Conservation (phyloP, 2,797 vertebrate species). For the Coluber constrictor region DNA sequence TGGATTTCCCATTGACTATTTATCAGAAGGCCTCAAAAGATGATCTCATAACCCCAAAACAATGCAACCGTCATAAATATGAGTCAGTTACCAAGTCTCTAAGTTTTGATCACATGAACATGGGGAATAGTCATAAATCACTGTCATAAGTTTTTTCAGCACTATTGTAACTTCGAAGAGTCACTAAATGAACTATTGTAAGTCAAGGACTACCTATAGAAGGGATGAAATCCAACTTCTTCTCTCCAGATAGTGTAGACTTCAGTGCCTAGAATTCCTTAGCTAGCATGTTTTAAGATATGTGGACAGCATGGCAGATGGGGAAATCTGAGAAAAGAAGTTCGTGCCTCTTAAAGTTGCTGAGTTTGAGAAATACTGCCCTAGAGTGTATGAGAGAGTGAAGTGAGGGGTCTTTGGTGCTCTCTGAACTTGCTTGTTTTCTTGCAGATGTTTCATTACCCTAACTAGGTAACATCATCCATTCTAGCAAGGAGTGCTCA, state of each 20-base stretch:
- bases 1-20: not conserved
- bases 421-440: too few species aligned
- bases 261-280: not conserved
- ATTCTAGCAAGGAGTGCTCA: too few species aligned
- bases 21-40: not conserved
- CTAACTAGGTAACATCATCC: too few species aligned
- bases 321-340: not conserved
- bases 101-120: too few species aligned
- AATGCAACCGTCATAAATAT: too few species aligned
- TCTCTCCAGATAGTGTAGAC: not conserved
- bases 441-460: too few species aligned
- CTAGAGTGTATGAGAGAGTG: not conserved
- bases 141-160: too few species aligned
- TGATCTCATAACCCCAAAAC: not conserved
- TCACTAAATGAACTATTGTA: too few species aligned
- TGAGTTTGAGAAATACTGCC: not conserved
- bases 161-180: too few species aligned
- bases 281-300: not conserved
- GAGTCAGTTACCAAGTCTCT: too few species aligned
- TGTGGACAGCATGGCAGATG: not conserved
- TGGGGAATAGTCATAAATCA: too few species aligned
- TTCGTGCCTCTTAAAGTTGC: not conserved
- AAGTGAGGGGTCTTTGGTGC: not conserved
- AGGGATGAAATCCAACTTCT: not conserved
- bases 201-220: not conserved